phyloP scores from a whole-genome alignment of 2,888 invertebrate species.

The Ectemnius lituratus region DNA sequence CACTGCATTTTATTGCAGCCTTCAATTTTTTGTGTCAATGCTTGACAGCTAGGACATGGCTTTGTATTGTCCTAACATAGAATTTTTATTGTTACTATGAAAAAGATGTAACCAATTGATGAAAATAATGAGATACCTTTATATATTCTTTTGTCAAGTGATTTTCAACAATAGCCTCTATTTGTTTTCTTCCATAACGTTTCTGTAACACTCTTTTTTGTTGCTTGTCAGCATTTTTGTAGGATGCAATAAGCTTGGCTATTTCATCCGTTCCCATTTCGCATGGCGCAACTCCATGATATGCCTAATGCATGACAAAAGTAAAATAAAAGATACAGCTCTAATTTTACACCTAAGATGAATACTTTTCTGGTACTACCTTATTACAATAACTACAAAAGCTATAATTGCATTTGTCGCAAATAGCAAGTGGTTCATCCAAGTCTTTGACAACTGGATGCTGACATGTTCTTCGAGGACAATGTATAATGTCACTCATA shows the following conservation, averaged over 20 bases:
- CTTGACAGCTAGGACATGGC: constrained; percentile 62
- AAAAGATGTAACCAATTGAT: neutral
- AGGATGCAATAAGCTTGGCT: constrained; percentile 53
- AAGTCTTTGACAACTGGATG: constrained; percentile 55
- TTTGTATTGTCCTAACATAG: constrained; percentile 59
- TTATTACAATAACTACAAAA: constrained; percentile 68
- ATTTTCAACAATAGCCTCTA: constrained; percentile 61
- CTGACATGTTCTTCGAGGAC: constrained; percentile 62
- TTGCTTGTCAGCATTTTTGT: constrained; percentile 45
- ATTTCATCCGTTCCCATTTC: constrained; percentile 41
- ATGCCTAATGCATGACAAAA: constrained; percentile 47
- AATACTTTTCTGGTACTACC: constrained; percentile 46
- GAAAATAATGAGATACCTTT: constrained; percentile 45
- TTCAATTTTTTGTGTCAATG: constrained; percentile 50
- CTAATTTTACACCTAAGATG: neutral
- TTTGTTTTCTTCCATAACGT: constrained; percentile 63
- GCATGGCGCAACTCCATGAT: constrained; percentile 65
- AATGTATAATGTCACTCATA: constrained; percentile 63
- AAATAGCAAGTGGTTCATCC: constrained; percentile 59
- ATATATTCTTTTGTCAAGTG: constrained; percentile 60
- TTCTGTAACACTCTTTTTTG: constrained; percentile 52
- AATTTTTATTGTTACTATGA: neutral
- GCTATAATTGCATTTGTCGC: constrained; percentile 59
- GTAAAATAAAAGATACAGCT: neutral
- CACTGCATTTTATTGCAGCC: constrained; percentile 67